A percentile compares a stretch with the other conserved stretches of the same genome.
Conservation (phyloP, 2,113 vertebrate species). For the Cyphomyrus plagiostoma region DNA sequence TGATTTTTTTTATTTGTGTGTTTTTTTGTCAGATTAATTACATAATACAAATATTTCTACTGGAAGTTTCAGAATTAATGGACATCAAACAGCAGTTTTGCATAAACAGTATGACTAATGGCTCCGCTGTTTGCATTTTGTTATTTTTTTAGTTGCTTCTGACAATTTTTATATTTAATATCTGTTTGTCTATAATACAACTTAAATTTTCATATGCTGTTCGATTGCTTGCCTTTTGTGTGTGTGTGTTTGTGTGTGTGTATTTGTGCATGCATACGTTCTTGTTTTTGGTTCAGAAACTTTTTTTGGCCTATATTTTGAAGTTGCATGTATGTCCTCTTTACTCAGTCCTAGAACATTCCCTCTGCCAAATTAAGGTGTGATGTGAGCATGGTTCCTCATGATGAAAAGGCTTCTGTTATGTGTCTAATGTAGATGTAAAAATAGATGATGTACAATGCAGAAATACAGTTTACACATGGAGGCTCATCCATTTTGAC, state of each 20-base stretch:
- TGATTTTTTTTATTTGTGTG: not conserved
- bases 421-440: not conserved
- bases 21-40: not conserved
- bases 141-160: not conserved
- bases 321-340: not conserved
- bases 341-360: not conserved
- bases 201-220: not conserved
- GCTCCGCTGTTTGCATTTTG: not conserved
- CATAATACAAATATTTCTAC: not conserved
- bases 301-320: not conserved
- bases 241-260: not conserved
- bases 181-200: not conserved
- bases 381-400: not conserved
- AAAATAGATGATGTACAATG: constrained; percentile 3
- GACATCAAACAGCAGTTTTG: not conserved
- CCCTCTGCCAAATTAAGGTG: not conserved
- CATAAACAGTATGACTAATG: not conserved
- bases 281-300: not conserved
- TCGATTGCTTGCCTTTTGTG: not conserved
- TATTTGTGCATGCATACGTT: not conserved
- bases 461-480: not conserved
- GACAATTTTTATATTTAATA: not conserved
- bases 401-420: not conserved
- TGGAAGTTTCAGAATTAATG: not conserved
- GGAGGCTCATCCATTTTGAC: constrained; percentile 2